phyloP scores from a whole-genome alignment of 2,113 vertebrate genomes.

The Microcebus ravelobensis region DNA sequence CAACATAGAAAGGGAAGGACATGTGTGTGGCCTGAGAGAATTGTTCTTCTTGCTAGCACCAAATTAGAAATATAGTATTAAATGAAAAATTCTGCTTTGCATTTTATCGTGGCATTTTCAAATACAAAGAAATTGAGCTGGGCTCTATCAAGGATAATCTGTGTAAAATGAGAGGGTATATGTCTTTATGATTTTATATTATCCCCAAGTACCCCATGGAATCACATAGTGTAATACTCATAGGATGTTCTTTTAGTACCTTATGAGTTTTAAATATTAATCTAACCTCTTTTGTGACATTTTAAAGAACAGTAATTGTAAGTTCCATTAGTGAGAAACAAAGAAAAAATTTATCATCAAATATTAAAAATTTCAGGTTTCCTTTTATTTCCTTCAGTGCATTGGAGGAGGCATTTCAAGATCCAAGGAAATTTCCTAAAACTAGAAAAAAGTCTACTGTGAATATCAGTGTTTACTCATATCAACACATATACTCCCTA shows the following conservation, averaged over 20 bases:
- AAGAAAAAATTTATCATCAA: not conserved
- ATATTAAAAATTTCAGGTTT: conserved; percentile 17
- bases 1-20: not conserved
- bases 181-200: not conserved
- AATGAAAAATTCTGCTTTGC: not conserved
- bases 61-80: not conserved
- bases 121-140: not conserved
- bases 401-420: not conserved
- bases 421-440: conserved; percentile 29
- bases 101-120: not conserved
- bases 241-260: not conserved
- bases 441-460: not conserved
- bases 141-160: not conserved
- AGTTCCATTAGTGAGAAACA: conserved; percentile 1
- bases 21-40: not conserved
- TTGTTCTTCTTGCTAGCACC: not conserved
- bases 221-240: not conserved
- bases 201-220: not conserved
- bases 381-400: not conserved
- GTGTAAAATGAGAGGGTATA: not conserved
- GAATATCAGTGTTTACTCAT: not conserved
- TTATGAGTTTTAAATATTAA: not conserved
- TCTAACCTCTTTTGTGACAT: not conserved
- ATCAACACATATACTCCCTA: not conserved
- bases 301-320: conserved; percentile 2